A percentile compares a stretch with the other conserved stretches of the same genome.
phyloP scores from a whole-genome alignment of 2,113 vertebrate genomes.

The Osmerus eperlanus region DNA sequence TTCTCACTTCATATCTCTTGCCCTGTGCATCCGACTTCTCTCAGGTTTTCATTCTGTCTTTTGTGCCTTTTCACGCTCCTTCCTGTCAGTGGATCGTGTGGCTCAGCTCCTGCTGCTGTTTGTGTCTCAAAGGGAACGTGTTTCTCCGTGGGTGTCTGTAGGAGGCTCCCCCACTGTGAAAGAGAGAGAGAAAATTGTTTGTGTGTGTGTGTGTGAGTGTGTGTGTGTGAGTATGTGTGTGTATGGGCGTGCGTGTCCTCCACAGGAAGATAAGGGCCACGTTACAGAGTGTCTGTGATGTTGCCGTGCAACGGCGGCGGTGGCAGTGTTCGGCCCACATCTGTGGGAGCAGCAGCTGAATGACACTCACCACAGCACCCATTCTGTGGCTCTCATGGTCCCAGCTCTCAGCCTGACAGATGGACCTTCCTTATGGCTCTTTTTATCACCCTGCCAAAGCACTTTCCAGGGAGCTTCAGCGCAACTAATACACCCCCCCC shows the following conservation, averaged over 20 bases:
- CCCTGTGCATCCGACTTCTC: not conserved
- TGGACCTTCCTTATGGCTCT: conserved; percentile 68
- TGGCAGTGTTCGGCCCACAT: conserved; percentile 47
- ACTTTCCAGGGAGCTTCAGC: conserved; percentile 32
- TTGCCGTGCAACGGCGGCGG: conserved; percentile 42
- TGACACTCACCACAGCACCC: conserved; percentile 38
- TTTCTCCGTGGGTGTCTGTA: conserved; percentile 58
- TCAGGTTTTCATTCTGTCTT: not conserved
- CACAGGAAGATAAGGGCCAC: conserved; percentile 38
- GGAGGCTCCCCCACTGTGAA: conserved; percentile 60
- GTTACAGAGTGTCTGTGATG: conserved; percentile 41
- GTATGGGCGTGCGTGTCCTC: conserved; percentile 13
- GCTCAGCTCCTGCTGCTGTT: conserved; percentile 49
- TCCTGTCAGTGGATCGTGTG: conserved; percentile 57
- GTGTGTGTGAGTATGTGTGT: conserved; percentile 1
- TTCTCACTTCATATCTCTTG: not conserved
- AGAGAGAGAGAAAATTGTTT: not conserved
- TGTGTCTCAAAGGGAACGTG: conserved; percentile 53
- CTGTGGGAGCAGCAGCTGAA: conserved; percentile 61
- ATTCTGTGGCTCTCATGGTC: conserved; percentile 30
- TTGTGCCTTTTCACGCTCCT: conserved; percentile 50
- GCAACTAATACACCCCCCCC: conserved; percentile 41
- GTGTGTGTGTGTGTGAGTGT: conserved; percentile 9
- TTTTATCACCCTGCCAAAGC: conserved; percentile 47
- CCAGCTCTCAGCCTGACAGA: conserved; percentile 63